Evolutionary conservation across 2,113 vertebrate genomes (phyloP).

Genomic region (Mesembrinibis cayennensis): DNA sequence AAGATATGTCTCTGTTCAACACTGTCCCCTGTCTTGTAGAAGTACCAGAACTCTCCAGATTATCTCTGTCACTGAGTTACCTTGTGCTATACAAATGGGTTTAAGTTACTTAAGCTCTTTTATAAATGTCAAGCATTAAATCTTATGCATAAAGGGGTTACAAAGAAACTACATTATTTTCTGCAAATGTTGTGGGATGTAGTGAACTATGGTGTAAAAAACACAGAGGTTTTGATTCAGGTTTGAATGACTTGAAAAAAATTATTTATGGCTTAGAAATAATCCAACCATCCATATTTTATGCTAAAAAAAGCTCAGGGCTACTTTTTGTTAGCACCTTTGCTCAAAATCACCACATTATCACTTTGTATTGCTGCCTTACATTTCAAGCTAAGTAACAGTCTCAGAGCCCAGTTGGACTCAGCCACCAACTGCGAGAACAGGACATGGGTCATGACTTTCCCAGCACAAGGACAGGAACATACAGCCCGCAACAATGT

Average conservation of each 20-base stretch:
- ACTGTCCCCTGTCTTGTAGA: background rate
- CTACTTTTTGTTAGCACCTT: background rate
- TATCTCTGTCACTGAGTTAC: background rate
- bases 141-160: background rate
- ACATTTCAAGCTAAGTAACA: background rate
- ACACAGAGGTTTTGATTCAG: accelerated
- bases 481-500: background rate
- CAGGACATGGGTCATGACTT: background rate
- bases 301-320: background rate
- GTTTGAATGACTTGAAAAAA: background rate
- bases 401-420: background rate
- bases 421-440: background rate
- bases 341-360: background rate
- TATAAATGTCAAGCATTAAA: background rate
- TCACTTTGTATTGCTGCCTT: background rate
- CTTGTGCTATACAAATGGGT: background rate
- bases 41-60: background rate
- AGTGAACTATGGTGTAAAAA: background rate
- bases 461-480: background rate
- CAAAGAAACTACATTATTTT: background rate
- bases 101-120: background rate
- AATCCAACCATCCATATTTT: background rate
- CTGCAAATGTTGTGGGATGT: background rate
- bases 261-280: background rate
- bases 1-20: background rate